Evolutionary conservation across 2,113 vertebrate species (phyloP).

Genomic region (Cnemophilus loriae): DNA sequence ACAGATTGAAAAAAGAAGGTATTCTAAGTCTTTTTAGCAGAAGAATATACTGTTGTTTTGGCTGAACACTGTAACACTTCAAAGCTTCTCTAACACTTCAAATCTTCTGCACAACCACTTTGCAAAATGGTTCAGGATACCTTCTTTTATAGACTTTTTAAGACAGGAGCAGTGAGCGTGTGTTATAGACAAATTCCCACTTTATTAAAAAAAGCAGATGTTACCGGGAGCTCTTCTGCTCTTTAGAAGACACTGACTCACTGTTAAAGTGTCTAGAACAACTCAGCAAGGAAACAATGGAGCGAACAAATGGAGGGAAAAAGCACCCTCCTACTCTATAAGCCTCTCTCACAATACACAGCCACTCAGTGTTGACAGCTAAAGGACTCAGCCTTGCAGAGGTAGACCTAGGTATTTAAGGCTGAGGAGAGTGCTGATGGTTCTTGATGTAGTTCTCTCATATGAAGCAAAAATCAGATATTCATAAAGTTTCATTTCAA

Average conservation of each 20-base stretch:
- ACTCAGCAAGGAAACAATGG: not conserved
- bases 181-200: not conserved
- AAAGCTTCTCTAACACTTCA: not conserved
- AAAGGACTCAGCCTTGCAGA: not conserved
- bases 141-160: not conserved
- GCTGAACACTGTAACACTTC: not conserved
- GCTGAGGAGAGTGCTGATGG: not conserved
- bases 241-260: not conserved
- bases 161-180: not conserved
- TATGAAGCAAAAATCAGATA: not conserved
- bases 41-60: conserved; percentile 3
- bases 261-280: not conserved
- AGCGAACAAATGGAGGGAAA: not conserved
- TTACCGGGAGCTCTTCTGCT: not conserved
- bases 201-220: not conserved
- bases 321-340: not conserved
- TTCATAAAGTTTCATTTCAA: not conserved
- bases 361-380: not conserved
- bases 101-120: not conserved
- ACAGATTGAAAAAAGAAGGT: not conserved
- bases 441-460: not conserved
- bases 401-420: not conserved
- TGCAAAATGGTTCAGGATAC: not conserved
- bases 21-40: not conserved
- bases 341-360: not conserved